phyloP scores from a whole-genome alignment of 2,888 invertebrate species.

The Mythimna lalbum region DNA sequence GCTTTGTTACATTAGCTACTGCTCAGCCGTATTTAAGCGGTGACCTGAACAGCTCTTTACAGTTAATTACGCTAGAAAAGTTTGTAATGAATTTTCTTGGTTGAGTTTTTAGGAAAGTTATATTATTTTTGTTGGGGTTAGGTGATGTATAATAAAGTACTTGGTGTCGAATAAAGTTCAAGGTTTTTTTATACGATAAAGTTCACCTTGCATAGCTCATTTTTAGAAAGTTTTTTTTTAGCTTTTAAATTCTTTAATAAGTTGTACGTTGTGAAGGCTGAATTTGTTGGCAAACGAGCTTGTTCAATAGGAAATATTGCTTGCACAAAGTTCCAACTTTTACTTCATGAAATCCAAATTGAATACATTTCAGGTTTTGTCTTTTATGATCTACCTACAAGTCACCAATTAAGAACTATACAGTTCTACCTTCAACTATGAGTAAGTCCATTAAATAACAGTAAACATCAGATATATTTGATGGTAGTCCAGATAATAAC shows the following conservation, averaged over 20 bases:
- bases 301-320: background rate
- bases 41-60: constrained; percentile 51
- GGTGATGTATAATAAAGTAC: constrained; percentile 16
- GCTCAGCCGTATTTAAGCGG: constrained; percentile 44
- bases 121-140: constrained; percentile 24
- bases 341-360: constrained; percentile 15
- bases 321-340: background rate
- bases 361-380: background rate
- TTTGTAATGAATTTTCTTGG: constrained; percentile 49
- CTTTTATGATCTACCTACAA: constrained; percentile 4
- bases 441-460: constrained; percentile 34
- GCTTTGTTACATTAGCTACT: constrained; percentile 47
- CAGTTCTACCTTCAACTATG: constrained; percentile 2
- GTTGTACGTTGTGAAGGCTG: background rate
- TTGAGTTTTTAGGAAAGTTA: constrained; percentile 6
- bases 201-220: constrained; percentile 11
- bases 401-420: background rate
- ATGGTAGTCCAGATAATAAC: constrained; percentile 19
- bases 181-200: background rate
- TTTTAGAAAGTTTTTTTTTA: constrained; percentile 16
- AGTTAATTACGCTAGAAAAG: constrained; percentile 56
- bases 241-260: background rate
- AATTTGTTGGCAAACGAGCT: background rate
- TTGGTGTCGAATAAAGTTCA: constrained; percentile 5
- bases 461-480: constrained; percentile 28